Evolutionary conservation across 2,797 vertebrate genomes (phyloP).

Genomic region (Sebastiscus tertius): DNA sequence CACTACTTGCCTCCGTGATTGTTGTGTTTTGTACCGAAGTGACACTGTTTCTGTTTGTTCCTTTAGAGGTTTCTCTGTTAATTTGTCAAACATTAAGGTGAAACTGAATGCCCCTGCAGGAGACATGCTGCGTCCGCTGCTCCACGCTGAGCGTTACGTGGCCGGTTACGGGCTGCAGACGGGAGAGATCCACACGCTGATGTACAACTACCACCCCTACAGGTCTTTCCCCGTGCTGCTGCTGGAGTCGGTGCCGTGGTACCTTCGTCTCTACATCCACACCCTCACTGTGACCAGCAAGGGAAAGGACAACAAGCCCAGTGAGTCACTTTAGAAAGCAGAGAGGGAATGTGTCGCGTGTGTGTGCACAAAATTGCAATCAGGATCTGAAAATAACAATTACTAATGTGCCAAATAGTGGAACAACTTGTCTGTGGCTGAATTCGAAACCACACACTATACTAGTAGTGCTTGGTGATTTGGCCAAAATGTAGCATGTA

Average conservation of each 20-base stretch:
- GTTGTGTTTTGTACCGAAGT: background rate
- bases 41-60: background rate
- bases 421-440: background rate
- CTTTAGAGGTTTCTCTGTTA: background rate
- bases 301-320: constrained; percentile 93
- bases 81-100: background rate
- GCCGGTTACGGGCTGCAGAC: constrained; percentile 94
- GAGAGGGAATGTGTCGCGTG: background rate
- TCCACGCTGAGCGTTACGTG: constrained; percentile 93
- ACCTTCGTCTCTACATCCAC: constrained; percentile 95
- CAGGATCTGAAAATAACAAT: background rate
- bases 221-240: constrained; percentile 93
- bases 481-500: too few relatives aligned
- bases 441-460: rapidly evolving
- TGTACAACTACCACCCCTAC: constrained; percentile 94
- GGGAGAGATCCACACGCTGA: constrained; percentile 92
- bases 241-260: constrained; percentile 95
- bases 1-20: background rate
- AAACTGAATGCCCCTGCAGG: constrained; percentile 13
- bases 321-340: constrained; percentile 80
- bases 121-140: constrained; percentile 86
- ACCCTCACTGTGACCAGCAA: constrained; percentile 93
- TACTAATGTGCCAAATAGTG: background rate
- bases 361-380: background rate
- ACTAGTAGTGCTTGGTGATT: too few relatives aligned